Base-by-base conservation (phyloP, 2,113 vertebrate genomes). In the Antennarius striatus region DNA sequence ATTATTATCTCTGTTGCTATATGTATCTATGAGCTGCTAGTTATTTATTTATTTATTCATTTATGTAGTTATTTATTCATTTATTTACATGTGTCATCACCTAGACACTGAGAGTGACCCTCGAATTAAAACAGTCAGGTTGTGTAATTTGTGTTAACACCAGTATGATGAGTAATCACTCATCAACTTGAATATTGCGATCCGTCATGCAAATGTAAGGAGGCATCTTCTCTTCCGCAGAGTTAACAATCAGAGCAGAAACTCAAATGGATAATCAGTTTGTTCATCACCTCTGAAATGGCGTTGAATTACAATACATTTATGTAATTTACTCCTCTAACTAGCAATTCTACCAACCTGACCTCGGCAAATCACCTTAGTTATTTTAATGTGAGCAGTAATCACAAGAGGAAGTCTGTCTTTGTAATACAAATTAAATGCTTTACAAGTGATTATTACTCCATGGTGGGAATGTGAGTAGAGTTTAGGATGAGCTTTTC, bases 1-100 rank as follows among this genome's bases (percentile, higher is more conserved):
- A 84, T 82, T 71, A 83, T 57, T 57, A 64, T 77, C 46, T 40
- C 61, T 62, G 72, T 32, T 71, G 70, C 59, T 36, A 36, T 36
- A 7, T 36, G 32, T 36, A 36, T 36, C 32, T 4, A 36, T 36
- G 47, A 82, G 70, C 63, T 50, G 16, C 53, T 56, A 36, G 58
- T 70, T 58, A 64, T 71, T 78, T 22, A 22, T 22, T 22, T 22
- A 22, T 22, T 22, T 22, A 22, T 22, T 22, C 2, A 22, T 22
- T 22, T 22, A 22, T 22, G 22, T 22, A 22, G 22, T 22, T 22
- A 22, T 22, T 22, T 22, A 22, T 22, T 22, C 22, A 22, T 22
- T 22, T 22, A 22, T 22, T 22, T 22, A 22, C 22, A 22, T 22
- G 22, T 22, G 22, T 22, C 22, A 22, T 22, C 22, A 1, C 2